Percentiles rank a stretch among this genome's conserved stretches.
These are phyloP conservation scores for Cryptocephalus moraei DNA, from an alignment of 2,888 invertebrate genomes.

Conservation along the genomic window DNA sequence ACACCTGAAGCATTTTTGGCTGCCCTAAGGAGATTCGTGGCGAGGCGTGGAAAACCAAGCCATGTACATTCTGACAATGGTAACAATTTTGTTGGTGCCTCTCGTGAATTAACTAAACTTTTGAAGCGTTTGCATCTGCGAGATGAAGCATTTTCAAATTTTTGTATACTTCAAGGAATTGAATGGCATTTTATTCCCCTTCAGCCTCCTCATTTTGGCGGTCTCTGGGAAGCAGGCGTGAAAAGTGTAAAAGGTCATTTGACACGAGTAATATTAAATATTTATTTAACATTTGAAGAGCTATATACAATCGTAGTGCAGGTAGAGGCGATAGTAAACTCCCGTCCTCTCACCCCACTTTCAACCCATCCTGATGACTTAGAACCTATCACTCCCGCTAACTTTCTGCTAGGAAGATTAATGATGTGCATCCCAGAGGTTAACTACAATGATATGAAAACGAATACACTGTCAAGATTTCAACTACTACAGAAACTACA, in stretches of 20 bases:
- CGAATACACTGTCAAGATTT: background rate
- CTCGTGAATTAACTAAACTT: too few relatives aligned
- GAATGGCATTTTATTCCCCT: too few relatives aligned
- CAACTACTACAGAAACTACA: background rate
- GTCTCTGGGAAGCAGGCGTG: too few relatives aligned
- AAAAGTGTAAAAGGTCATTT: slow-evolving; percentile 1
- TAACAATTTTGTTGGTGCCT: too few relatives aligned
- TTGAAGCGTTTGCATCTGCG: too few relatives aligned
- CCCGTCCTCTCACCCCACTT: background rate
- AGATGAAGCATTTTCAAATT: too few relatives aligned
- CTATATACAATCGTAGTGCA: slow-evolving; percentile 1
- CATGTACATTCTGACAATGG: too few relatives aligned
- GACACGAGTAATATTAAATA: background rate
- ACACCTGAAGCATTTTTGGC: too few relatives aligned
- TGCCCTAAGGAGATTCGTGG: too few relatives aligned
- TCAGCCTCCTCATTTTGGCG: too few relatives aligned
- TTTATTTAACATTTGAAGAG: background rate
- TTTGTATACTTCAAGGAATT: too few relatives aligned
- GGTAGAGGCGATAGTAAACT: background rate
- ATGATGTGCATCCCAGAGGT: background rate
- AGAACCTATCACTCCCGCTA: background rate
- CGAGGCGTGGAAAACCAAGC: too few relatives aligned
- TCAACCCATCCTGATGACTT: slow-evolving; percentile 1
- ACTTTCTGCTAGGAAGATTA: slow-evolving; percentile 1
- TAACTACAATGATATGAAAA: background rate